phyloP scores from a whole-genome alignment of 1,140 invertebrate species.

The Zaprionus camerounensis region DNA sequence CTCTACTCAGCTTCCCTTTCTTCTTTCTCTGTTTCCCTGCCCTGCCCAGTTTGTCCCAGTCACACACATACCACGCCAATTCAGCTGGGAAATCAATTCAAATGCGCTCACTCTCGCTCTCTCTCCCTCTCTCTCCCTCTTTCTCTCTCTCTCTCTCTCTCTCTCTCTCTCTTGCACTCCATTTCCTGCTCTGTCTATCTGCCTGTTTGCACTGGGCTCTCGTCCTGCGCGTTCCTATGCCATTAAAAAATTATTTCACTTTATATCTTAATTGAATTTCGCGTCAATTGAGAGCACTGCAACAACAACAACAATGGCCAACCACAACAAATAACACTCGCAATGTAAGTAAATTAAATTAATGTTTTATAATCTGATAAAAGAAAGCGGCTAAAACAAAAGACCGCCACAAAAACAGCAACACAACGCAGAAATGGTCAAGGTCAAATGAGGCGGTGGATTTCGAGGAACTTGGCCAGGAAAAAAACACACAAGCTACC shows the following conservation, averaged over 20 bases:
- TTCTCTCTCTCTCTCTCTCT: not conserved
- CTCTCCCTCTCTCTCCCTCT: slow-evolving; percentile 14
- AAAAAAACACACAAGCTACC: not conserved
- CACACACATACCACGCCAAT: slow-evolving; percentile 42
- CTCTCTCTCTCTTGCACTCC: not conserved
- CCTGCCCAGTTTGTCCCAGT: slow-evolving; percentile 4
- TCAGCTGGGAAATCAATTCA: slow-evolving; percentile 75
- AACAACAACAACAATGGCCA: slow-evolving; percentile 11
- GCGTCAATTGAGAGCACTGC: slow-evolving; percentile 65
- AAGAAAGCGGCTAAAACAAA: slow-evolving; percentile 60
- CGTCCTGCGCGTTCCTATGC: slow-evolving; percentile 46
- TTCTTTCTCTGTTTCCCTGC: not conserved
- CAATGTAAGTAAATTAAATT: slow-evolving; percentile 73
- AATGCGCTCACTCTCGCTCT: slow-evolving; percentile 34
- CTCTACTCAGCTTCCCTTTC: not conserved
- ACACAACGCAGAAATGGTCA: slow-evolving; percentile 7
- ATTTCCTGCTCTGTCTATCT: not conserved
- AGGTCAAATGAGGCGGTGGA: slow-evolving; percentile 33
- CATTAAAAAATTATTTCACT: slow-evolving; percentile 79
- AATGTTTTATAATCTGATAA: slow-evolving; percentile 79
- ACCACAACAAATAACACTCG: slow-evolving; percentile 34
- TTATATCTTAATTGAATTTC: slow-evolving; percentile 79
- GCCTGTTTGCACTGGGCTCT: not conserved
- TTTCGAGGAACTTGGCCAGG: not conserved
- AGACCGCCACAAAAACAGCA: slow-evolving; percentile 12